Percentiles rank a stretch among this genome's conserved stretches.
Conservation (phyloP, 92 coral and sea anemone species). For the Desmophyllum pertusum region DNA sequence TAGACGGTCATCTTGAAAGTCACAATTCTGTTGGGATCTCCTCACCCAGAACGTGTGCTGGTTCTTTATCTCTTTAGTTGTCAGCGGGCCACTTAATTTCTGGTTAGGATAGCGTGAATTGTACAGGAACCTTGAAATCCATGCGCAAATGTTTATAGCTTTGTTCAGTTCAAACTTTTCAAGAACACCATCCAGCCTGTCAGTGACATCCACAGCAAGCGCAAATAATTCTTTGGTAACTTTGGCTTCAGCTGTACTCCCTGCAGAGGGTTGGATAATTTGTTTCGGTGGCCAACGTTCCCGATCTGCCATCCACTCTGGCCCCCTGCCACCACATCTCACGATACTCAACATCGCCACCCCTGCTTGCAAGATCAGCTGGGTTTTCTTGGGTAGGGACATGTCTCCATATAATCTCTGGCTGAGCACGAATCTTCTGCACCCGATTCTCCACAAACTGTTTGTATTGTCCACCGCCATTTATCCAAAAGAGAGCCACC, state of each 20-base stretch:
- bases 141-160: conserved; percentile 39
- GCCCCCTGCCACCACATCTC: too few species aligned
- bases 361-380: too few species aligned
- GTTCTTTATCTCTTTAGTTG: conserved; percentile 42
- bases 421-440: conserved; percentile 28
- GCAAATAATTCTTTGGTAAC: conserved; percentile 33
- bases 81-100: conserved; percentile 26
- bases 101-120: conserved; percentile 33
- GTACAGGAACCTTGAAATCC: conserved; percentile 49
- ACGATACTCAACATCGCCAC: too few species aligned
- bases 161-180: conserved; percentile 47
- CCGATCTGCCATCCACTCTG: too few species aligned
- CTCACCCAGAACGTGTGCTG: conserved; percentile 32
- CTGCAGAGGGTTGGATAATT: conserved; percentile 35
- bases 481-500: conserved; percentile 41
- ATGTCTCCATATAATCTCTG: conserved; percentile 51
- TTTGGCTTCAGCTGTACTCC: conserved; percentile 44
- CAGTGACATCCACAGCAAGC: conserved; percentile 23
- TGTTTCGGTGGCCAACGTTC: too few species aligned
- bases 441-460: conserved; percentile 39
- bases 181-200: conserved; percentile 26
- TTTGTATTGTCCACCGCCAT: conserved; percentile 12
- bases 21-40: conserved; percentile 35
- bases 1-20: conserved; percentile 28
- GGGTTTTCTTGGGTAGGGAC: conserved; percentile 46